Percentiles rank a stretch among this genome's conserved stretches.
Evolutionary conservation across 2,888 invertebrate species (phyloP).

Genomic region (Synergus japonicus): DNA sequence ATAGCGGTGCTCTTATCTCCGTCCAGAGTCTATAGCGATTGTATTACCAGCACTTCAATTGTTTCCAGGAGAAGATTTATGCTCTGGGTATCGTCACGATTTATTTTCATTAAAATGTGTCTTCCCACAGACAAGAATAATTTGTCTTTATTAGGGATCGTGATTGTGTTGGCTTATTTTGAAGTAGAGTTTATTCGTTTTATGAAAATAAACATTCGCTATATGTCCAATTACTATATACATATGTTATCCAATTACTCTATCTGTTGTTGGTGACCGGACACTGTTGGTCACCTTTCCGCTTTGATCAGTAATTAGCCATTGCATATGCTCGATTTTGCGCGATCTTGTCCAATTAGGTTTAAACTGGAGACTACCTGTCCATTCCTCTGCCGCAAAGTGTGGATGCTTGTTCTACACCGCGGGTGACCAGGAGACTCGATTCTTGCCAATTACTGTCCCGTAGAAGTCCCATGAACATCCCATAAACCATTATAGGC

Average conservation of each 20-base stretch:
- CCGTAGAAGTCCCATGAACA: slow-evolving; percentile 23
- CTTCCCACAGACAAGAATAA: slow-evolving; percentile 19
- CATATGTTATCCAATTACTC: too few relatives aligned
- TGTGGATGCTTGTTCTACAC: slow-evolving; percentile 31
- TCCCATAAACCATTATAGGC: slow-evolving; percentile 37
- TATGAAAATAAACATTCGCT: background rate
- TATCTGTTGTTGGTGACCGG: background rate
- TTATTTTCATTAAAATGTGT: slow-evolving; percentile 31
- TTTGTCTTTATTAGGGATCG: slow-evolving; percentile 14
- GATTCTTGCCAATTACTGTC: slow-evolving; percentile 41
- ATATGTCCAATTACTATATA: too few relatives aligned
- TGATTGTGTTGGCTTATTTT: background rate
- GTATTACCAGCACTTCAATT: slow-evolving; percentile 33
- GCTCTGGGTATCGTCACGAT: slow-evolving; percentile 25
- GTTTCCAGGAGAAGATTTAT: slow-evolving; percentile 34
- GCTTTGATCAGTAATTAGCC: slow-evolving; percentile 53
- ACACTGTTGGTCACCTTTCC: slow-evolving; percentile 11
- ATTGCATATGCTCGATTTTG: slow-evolving; percentile 53
- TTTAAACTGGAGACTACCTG: slow-evolving; percentile 52
- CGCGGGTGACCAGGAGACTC: slow-evolving; percentile 31
- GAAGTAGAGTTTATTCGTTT: background rate
- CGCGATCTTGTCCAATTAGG: slow-evolving; percentile 59
- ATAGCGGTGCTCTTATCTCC: slow-evolving; percentile 34
- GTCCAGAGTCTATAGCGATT: slow-evolving; percentile 20
- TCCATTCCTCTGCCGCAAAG: slow-evolving; percentile 31